Conservation (phyloP, 2,797 vertebrate species). For the Hydrolagus colliei region DNA sequence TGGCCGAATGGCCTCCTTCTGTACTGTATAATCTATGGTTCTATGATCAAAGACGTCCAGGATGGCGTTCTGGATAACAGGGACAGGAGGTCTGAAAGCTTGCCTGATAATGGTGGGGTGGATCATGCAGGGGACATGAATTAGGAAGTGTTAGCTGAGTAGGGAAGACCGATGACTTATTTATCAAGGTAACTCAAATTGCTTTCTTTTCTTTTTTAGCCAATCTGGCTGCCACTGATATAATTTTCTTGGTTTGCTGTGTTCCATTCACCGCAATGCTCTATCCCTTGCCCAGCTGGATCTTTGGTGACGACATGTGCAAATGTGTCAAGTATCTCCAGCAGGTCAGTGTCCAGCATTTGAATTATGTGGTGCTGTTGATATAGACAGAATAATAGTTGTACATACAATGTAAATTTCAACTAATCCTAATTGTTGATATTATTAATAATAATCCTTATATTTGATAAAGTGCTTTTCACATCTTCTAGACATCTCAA, state of each 20-base stretch:
- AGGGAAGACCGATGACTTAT: not conserved
- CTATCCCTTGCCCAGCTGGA: conserved; percentile 11
- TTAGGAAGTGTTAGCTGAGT: too few species aligned
- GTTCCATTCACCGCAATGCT: conserved; percentile 7
- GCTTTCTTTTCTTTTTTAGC: not conserved
- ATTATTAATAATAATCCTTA: too few species aligned
- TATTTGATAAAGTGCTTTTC: too few species aligned
- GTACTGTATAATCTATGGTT: too few species aligned
- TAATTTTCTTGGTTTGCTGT: conserved; percentile 15
- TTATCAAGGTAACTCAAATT: not conserved
- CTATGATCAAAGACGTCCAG: too few species aligned
- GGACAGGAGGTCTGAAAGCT: too few species aligned
- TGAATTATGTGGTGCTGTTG: not conserved
- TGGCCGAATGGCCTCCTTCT: too few species aligned
- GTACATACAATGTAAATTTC: not conserved
- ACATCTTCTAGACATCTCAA: too few species aligned
- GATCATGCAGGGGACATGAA: too few species aligned
- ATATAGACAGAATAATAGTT: not conserved
- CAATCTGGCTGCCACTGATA: conserved; percentile 14
- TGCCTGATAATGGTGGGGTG: too few species aligned
- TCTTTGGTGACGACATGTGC: conserved; percentile 18
- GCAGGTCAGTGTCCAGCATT: not conserved
- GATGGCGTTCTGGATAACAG: too few species aligned
- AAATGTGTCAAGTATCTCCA: conserved; percentile 18
- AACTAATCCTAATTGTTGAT: not conserved